Evolutionary conservation across 2,888 invertebrate species (phyloP).

Genomic region (Sinodicranocentrus sp.): DNA sequence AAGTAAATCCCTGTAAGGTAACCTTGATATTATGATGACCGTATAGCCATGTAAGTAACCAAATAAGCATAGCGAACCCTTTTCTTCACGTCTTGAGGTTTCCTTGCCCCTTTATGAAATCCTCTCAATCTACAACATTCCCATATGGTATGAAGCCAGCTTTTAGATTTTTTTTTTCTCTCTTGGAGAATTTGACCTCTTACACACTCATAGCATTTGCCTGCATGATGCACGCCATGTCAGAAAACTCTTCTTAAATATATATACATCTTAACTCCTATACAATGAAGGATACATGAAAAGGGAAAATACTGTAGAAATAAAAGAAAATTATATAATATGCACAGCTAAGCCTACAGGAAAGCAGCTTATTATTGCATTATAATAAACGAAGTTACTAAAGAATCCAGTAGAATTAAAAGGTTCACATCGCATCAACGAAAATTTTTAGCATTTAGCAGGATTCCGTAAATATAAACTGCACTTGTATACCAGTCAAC

Average conservation of each 20-base stretch:
- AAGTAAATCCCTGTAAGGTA: conserved; percentile 1
- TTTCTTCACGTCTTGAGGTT: not conserved
- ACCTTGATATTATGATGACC: not conserved
- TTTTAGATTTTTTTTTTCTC: not conserved
- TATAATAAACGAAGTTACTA: not conserved
- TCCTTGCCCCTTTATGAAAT: not conserved
- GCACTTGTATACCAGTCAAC: not conserved
- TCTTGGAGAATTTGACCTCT: conserved; percentile 30
- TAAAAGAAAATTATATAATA: too few species aligned
- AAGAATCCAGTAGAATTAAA: not conserved
- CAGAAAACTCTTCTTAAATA: too few species aligned
- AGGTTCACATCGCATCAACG: not conserved
- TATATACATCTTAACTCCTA: too few species aligned
- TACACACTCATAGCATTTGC: conserved; percentile 30
- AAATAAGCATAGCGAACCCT: not conserved
- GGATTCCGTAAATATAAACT: conserved; percentile 26
- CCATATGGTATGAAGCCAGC: too few species aligned
- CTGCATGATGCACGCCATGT: conserved; percentile 46
- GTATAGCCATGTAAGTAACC: not conserved
- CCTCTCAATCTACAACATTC: too few species aligned
- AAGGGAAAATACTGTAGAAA: not conserved
- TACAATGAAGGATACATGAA: not conserved
- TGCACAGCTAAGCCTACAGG: too few species aligned
- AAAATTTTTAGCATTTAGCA: not conserved
- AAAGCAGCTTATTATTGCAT: not conserved